Evolutionary conservation across 2,888 invertebrate genomes (phyloP), one percentile per base, ranked within the genome.

Genomic region (Hirtodrosophila histrioides): DNA sequence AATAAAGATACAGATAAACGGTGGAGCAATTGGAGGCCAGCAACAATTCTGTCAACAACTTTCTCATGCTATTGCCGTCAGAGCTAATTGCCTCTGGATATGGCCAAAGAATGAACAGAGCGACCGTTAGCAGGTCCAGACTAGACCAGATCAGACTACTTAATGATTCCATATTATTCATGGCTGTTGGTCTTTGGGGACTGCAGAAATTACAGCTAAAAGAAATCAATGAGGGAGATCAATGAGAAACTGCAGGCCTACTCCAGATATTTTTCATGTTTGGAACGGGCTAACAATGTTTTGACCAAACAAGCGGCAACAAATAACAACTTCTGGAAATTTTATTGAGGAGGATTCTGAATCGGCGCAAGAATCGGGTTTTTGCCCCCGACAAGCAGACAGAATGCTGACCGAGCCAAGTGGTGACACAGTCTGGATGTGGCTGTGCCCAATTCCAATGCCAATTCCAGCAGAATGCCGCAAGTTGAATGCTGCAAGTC

Each of bases 231-330:
- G 65, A 56, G 69, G 54, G 54, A 69, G 74, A 65, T 87, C 84
- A 84, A 69, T 88, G 71, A 86, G 85, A 88, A 88, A 84, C 66
- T 75, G 75, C 68, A 74, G 78, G 85, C 88, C 76, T 85, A 84
- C 84, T 85, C 88, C 56, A 85, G 85, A 70, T 80, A 72, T 64
- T 64, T 54, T 48, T 50, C 65, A 51, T 50, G 58, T 44, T 56
- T 43, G 51, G 54, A 45, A 12, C 48, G 40, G 56, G 49, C 63
- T 66, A 48, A 55, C 67, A 64, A 61, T 68, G 66, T 78, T 68
- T 56, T 64, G 74, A 73, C 60, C 67, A 69, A 53, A 48, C 36
- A 53, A 45, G 9, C 7, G 9, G 4, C 45, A 69, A 33, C 40
- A 61, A 39, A 39, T 46, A 44, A 23, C 51, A 48, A 45, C 0